Conservation (phyloP, 2,888 invertebrate genomes). For the Tryphoninae sp. region DNA sequence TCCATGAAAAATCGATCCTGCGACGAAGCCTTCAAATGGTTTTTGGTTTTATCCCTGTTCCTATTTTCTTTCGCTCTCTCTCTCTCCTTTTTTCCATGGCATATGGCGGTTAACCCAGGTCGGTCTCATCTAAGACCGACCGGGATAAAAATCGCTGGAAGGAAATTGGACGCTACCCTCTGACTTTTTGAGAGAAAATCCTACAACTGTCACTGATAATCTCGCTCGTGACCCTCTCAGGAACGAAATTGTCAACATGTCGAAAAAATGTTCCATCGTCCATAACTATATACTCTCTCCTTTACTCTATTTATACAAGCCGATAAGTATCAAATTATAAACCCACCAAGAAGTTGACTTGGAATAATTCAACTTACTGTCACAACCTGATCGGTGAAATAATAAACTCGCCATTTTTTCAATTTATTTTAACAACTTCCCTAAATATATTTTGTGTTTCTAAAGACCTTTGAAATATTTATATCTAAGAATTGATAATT, state of each 20-base stretch:
- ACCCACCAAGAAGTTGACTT: background rate
- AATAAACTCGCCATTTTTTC: background rate
- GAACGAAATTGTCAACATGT: background rate
- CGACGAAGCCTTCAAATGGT: conserved; percentile 37
- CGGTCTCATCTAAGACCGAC: background rate
- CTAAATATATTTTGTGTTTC: too few relatives aligned
- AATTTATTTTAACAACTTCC: background rate
- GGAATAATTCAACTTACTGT: background rate
- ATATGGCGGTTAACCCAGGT: background rate
- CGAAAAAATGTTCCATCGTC: background rate
- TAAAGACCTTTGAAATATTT: too few relatives aligned
- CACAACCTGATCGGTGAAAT: background rate
- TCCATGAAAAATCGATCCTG: conserved; percentile 57
- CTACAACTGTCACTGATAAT: conserved; percentile 2
- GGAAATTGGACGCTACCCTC: conserved; percentile 42
- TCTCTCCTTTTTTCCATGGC: conserved; percentile 14
- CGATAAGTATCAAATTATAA: background rate
- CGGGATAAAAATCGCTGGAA: conserved; percentile 27
- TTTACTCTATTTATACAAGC: background rate
- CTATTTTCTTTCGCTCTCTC: background rate
- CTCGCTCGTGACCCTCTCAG: too few relatives aligned
- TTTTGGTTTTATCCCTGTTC: conserved; percentile 18
- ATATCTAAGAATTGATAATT: too few relatives aligned
- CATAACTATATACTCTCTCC: background rate
- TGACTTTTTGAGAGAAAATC: conserved; percentile 38